phyloP scores from a whole-genome alignment of 1,140 invertebrate species.

The Cydia strobilella region DNA sequence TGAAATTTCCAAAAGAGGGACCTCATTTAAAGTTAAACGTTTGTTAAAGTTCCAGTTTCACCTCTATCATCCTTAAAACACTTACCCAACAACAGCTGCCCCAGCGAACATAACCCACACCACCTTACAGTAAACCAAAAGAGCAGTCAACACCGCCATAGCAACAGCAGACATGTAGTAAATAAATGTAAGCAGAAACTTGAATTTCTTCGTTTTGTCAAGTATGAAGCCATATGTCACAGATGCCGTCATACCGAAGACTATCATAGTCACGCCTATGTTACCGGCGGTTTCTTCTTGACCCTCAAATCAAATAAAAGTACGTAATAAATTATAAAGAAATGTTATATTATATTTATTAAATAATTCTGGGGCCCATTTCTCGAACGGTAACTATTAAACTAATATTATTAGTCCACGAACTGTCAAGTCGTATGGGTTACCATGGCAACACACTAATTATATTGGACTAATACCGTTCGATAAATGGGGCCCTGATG shows the following conservation, averaged over 20 bases:
- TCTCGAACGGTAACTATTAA: too few relatives aligned
- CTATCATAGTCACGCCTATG: conserved; percentile 39
- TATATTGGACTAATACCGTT: too few relatives aligned
- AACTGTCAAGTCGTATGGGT: too few relatives aligned
- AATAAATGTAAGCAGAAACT: conserved; percentile 22
- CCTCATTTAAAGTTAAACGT: too few relatives aligned
- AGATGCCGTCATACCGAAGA: conserved; percentile 39
- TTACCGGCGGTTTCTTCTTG: conserved; percentile 38
- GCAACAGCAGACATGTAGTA: conserved; percentile 34
- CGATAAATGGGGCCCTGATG: too few relatives aligned
- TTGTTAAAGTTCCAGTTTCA: neutral
- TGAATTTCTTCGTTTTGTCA: conserved; percentile 41
- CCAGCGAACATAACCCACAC: conserved; percentile 4
- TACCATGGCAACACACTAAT: too few relatives aligned
- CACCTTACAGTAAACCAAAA: neutral
- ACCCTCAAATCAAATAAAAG: conserved; percentile 12
- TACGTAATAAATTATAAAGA: too few relatives aligned
- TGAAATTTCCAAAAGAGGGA: neutral
- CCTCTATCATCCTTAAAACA: neutral
- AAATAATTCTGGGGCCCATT: too few relatives aligned
- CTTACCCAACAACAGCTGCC: conserved; percentile 31
- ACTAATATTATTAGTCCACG: too few relatives aligned
- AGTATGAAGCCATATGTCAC: conserved; percentile 38
- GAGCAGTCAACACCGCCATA: conserved; percentile 3
- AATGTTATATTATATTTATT: too few relatives aligned